Percentiles rank a stretch among this genome's conserved stretches.
Conservation (phyloP, 1,140 invertebrate genomes). For the Aphis craccivora region DNA sequence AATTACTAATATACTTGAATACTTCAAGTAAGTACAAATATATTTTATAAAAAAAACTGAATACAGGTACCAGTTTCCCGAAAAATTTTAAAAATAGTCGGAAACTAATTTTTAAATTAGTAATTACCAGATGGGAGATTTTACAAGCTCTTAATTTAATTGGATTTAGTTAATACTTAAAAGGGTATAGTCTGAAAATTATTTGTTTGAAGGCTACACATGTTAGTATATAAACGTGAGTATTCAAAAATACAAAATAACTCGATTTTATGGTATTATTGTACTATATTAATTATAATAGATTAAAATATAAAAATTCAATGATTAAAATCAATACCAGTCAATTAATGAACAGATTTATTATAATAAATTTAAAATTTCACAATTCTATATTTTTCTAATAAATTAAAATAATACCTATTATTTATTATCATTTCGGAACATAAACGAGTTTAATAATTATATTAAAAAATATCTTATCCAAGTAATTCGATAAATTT, state of each 20-base stretch:
- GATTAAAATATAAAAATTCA: background rate
- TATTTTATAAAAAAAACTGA: background rate
- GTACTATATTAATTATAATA: background rate
- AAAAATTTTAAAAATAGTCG: background rate
- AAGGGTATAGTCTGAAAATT: background rate
- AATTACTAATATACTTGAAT: background rate
- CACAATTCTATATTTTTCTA: background rate
- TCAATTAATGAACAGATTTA: background rate
- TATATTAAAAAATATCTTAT: background rate
- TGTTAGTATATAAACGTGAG: background rate
- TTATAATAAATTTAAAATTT: background rate
- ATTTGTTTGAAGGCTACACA: background rate
- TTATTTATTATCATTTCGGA: background rate
- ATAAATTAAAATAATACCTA: slow-evolving; percentile 8
- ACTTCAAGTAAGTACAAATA: background rate
- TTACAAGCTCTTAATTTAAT: background rate
- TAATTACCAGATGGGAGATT: background rate
- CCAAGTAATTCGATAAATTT: background rate
- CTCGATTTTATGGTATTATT: background rate
- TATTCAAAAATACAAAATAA: background rate
- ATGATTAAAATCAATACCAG: background rate
- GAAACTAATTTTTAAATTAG: background rate
- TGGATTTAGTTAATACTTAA: background rate
- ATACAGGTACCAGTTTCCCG: background rate
- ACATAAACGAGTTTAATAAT: background rate